Base-by-base conservation (phyloP, 2,113 vertebrate genomes). In the Phainopepla nitens region DNA sequence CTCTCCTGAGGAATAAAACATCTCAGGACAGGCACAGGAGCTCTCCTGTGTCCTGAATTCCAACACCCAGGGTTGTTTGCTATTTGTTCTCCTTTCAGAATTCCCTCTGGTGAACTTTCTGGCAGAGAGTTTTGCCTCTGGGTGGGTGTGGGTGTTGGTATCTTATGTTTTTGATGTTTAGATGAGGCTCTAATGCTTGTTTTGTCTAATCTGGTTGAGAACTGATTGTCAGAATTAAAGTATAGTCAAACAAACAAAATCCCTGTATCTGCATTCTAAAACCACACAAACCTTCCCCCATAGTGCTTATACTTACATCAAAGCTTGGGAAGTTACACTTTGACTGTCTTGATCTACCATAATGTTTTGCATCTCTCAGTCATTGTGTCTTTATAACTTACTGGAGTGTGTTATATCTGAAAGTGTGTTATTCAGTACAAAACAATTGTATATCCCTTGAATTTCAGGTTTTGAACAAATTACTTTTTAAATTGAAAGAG, bases 191-290 rank as follows among this genome's bases (percentile, higher is more conserved):
- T 68, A 28, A 66, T 27, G 15, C 23, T 89, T 54, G 23, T 69
- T 21, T 23, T 81, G 14, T 56, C 58, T 73, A 15, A n/a, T 42
- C 21, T 29, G 15, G 15, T 49, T 57, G 35, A 20, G 39, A 66
- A 28, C 4, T 54, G 11, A 44, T 3, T 31, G 49, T 51, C 3
- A 29, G 45, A 82, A 44, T 51, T 58, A 39, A 81, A 65, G 47
- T 60, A 36, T 0, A 49, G 14, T 56, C 5, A 42, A 54, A 24
- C 29, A 71, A 69, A 6, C 22, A 41, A 45, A 5, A 1, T 0
- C 6, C 19, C 6, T 41, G 3, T 36, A 36, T 57, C 53, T 90
- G 36, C 11, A 8, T 65, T 85, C 50, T 61, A 41, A 64, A 80
- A 62, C 42, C 15, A 11, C 5, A 25, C 27, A 61, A 84, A 31